These are phyloP conservation scores for Cheilosia vernalis DNA, from an alignment of 2,888 invertebrate genomes.

Conservation along the genomic window DNA sequence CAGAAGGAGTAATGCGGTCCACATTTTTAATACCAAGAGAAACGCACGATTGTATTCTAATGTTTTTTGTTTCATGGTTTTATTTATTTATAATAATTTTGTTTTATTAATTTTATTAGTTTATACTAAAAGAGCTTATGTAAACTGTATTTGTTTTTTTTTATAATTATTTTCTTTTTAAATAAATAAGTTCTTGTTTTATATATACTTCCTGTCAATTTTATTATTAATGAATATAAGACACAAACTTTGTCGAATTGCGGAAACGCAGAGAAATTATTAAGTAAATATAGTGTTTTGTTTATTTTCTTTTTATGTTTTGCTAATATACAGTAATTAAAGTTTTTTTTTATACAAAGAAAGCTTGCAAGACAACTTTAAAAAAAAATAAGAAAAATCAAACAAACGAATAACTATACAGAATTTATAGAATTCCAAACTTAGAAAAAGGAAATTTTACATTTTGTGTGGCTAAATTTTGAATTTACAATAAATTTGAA, in stretches of 20 bases:
- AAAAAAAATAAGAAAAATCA: slow-evolving; percentile 4
- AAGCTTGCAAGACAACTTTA: slow-evolving; percentile 50
- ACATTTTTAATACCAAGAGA: background rate
- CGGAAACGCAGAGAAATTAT: slow-evolving; percentile 54
- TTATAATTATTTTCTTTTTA: slow-evolving; percentile 44
- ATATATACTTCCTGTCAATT: slow-evolving; percentile 55
- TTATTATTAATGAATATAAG: slow-evolving; percentile 66
- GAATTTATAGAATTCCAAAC: slow-evolving; percentile 13
- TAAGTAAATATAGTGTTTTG: slow-evolving; percentile 17
- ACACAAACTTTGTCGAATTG: slow-evolving; percentile 70
- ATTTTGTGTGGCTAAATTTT: slow-evolving; percentile 35
- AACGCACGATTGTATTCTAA: slow-evolving; percentile 57
- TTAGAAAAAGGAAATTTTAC: background rate
- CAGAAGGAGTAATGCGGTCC: background rate
- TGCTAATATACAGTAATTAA: slow-evolving; percentile 28
- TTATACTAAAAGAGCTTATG: slow-evolving; percentile 75
- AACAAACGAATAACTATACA: slow-evolving; percentile 9
- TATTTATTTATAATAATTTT: slow-evolving; percentile 75
- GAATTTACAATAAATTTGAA: slow-evolving; percentile 45
- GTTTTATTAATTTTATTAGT: slow-evolving; percentile 62
- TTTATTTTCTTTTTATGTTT: background rate
- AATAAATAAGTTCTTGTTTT: slow-evolving; percentile 46
- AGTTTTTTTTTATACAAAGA: slow-evolving; percentile 35
- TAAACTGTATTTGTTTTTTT: slow-evolving; percentile 69
- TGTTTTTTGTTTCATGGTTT: slow-evolving; percentile 69